Base-by-base conservation (phyloP, 2,888 invertebrate genomes). In the Iselma pallidipennis region DNA sequence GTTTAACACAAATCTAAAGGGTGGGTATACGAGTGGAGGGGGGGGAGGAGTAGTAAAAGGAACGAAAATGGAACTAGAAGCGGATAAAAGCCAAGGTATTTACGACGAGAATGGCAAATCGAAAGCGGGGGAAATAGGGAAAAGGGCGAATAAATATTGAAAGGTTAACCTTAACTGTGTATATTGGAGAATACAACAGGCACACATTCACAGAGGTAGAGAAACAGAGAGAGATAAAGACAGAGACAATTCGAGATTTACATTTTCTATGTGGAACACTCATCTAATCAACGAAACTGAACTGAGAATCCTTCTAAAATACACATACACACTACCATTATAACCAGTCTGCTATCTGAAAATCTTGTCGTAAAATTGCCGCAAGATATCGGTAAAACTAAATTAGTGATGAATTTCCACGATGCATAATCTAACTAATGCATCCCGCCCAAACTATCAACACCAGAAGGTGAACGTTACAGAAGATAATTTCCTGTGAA, bases 141-240 rank as follows among this genome's bases (percentile, higher is more conserved):
- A 69, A 62, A 53, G 65, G 5, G 61, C 67, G 66, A 65, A 73
- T 73, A 73, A 72, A 74, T 74, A 74, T 74, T 69, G 74, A 72
- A 70, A 65, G 70, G 71, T 66, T 70, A 66, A 70, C 63, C 63
- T 42, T 60, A 61, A 65, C 58, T 59, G 58, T 66, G 53, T 54
- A 54, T 42, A 63, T 57, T 61, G 37, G 37, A 19, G 52, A 55
- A 61, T 61, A 60, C 56, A 57, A 54, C n/a, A n/a, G n/a, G n/a
- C n/a, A n/a, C n/a, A n/a, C n/a, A n/a, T n/a, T n/a, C n/a, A n/a
- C n/a, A n/a, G n/a, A n/a, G n/a, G n/a, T n/a, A n/a, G n/a, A n/a
- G n/a, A n/a, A n/a, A n/a, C n/a, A n/a, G n/a, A n/a, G n/a, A n/a
- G n/a, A n/a, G n/a, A n/a, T n/a, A n/a, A n/a, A n/a, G n/a, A n/a